A percentile compares a stretch with the other conserved stretches of the same genome.
These are phyloP conservation scores for Mus spicilegus DNA, from an alignment of 2,113 vertebrate genomes.

Conservation along the genomic window DNA sequence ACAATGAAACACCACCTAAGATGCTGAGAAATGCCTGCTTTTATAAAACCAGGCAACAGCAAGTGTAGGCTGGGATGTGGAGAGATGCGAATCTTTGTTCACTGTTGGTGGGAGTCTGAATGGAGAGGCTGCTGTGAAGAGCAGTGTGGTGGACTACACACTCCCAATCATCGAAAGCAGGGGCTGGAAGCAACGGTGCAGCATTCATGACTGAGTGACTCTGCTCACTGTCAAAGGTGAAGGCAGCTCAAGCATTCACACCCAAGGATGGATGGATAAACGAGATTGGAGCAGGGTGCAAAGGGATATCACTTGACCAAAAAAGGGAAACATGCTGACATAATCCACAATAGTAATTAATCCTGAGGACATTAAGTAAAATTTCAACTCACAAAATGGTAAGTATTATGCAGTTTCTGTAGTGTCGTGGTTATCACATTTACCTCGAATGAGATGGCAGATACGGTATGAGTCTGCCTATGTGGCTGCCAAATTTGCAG, in stretches of 20 bases:
- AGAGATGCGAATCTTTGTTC: not conserved
- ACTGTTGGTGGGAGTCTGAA: not conserved
- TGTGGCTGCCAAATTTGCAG: not conserved
- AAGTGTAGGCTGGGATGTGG: not conserved
- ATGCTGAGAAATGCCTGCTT: not conserved
- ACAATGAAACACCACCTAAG: not conserved
- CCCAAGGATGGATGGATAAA: not conserved
- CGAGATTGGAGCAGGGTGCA: not conserved
- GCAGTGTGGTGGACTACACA: not conserved
- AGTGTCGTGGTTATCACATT: no score
- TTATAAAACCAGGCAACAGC: not conserved
- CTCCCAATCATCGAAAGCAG: constrained; percentile 18
- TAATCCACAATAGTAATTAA: not conserved
- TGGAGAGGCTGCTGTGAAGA: not conserved
- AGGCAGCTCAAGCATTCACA: not conserved
- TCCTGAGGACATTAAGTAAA: not conserved
- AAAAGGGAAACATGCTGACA: constrained; percentile 14
- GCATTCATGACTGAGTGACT: not conserved
- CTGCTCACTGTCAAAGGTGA: not conserved
- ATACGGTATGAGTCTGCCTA: not conserved
- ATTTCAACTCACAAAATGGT: not conserved
- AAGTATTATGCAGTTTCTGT: not conserved
- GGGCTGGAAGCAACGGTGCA: not conserved
- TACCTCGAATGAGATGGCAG: not conserved
- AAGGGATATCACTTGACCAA: not conserved